phyloP scores from a whole-genome alignment of 2,888 invertebrate genomes.

The Metellina segmentata region DNA sequence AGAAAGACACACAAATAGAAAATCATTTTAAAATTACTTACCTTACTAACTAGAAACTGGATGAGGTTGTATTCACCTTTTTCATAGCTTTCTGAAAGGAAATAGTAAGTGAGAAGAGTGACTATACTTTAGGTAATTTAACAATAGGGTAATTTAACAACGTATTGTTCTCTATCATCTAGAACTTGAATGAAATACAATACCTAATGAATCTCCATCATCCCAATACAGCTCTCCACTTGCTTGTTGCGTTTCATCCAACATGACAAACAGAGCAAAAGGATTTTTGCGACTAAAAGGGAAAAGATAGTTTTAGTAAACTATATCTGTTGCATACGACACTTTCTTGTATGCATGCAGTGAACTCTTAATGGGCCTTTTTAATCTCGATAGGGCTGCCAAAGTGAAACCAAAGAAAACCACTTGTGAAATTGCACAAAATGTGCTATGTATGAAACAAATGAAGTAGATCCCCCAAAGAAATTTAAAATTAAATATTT shows the following conservation, averaged over 20 bases:
- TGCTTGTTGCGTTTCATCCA: slow-evolving; percentile 67
- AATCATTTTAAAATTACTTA: slow-evolving; percentile 14
- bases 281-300: slow-evolving; percentile 60
- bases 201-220: slow-evolving; percentile 76
- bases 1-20: not conserved
- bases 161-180: not conserved
- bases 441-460: no score
- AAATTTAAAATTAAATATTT: no score
- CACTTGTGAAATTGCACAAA: no score
- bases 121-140: not conserved
- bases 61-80: slow-evolving; percentile 17
- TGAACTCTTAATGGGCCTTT: no score
- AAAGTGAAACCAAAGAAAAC: no score
- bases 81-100: slow-evolving; percentile 36
- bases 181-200: not conserved
- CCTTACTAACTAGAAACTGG: slow-evolving; percentile 2
- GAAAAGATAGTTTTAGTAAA: not conserved
- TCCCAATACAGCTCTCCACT: slow-evolving; percentile 77
- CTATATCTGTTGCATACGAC: not conserved
- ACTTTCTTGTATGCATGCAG: no score
- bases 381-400: no score
- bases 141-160: not conserved
- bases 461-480: no score
- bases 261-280: slow-evolving; percentile 62
- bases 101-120: not conserved